Evolutionary conservation across 2,797 vertebrate species (phyloP), one percentile per base, ranked within the genome.

Genomic region (Micrastur ruficollis): DNA sequence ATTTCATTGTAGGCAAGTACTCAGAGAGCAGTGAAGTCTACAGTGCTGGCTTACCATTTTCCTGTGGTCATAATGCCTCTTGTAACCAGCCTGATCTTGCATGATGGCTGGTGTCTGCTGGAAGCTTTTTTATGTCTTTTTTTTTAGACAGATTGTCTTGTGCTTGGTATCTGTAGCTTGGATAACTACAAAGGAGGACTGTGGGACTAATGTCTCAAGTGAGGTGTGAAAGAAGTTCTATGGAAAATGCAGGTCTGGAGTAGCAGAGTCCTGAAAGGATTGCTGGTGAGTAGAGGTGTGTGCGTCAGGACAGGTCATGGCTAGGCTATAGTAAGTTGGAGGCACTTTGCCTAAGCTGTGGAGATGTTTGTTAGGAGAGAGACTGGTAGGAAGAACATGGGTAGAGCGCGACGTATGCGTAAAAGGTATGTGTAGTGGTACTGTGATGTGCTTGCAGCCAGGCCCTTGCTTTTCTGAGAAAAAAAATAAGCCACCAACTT

Each of bases 341-440:
- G 42, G 18, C 2, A 12, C 71, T 81, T 65, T 55, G 52, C 29
- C 49, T 26, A 11, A 79, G 46, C 61, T 46, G 1, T 3, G 44
- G 52, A 61, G 65, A 42, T 59, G 23, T 21, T 26, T 62, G 26
- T 78, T 19, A 78, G 75, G 81, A 72, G 31, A 58, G 61, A 49
- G 18, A 2, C 61, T 16, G 17, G 27, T 40, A 90, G 79, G 32
- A 14, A 66, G 63, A 11, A 14, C 47, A 2, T 6, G 21, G 29
- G 34, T 10, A 0, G 34, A n/a, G 59, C 12, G 63, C 0, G 2
- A 1, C 23, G 31, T 8, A 5, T 2, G 7, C 2, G 7, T 15
- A 5, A 46, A n/a, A 19, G 1, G 13, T 6, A 5, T 6, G 38
- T 6, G 7, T 26, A 67, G 52, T 2, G 55, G 34, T 38, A 14